phyloP scores from a whole-genome alignment of 1,140 invertebrate species.

The Euborellia annulipes region DNA sequence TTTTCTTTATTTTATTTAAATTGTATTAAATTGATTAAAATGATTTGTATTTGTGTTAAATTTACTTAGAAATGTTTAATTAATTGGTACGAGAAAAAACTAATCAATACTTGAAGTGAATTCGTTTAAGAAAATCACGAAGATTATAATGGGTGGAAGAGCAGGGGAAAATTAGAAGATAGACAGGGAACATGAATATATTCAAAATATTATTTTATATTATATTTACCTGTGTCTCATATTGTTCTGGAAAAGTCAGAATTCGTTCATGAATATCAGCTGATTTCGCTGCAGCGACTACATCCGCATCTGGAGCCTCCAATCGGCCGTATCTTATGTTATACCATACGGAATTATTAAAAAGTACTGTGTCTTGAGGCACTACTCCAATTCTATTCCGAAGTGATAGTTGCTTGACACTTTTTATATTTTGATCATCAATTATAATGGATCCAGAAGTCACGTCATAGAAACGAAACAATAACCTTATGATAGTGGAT shows the following conservation, averaged over 20 bases:
- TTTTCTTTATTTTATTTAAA: too few relatives aligned
- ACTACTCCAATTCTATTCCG: conserved; percentile 76
- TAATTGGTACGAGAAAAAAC: too few relatives aligned
- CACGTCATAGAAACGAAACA: conserved; percentile 93
- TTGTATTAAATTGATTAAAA: too few relatives aligned
- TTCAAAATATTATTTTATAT: too few relatives aligned
- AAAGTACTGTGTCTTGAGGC: conserved; percentile 93
- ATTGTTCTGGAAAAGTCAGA: conserved; percentile 71
- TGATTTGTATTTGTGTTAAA: too few relatives aligned
- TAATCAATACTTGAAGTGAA: too few relatives aligned
- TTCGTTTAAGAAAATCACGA: too few relatives aligned
- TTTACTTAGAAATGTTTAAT: too few relatives aligned
- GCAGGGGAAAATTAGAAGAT: too few relatives aligned
- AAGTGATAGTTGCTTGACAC: conserved; percentile 61
- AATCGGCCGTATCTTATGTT: conserved; percentile 90
- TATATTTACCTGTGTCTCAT: conserved; percentile 55
- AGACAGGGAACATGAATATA: too few relatives aligned
- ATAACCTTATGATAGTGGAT: conserved; percentile 78
- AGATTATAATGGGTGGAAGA: too few relatives aligned
- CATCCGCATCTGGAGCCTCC: conserved; percentile 58
- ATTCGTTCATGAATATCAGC: conserved; percentile 93
- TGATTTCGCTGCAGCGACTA: conserved; percentile 72
- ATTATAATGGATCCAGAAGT: conserved; percentile 69
- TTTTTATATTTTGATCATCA: conserved; percentile 70
- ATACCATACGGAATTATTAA: conserved; percentile 88